phyloP scores from a whole-genome alignment of 2,888 invertebrate species.

The Platerodrilus igneus region DNA sequence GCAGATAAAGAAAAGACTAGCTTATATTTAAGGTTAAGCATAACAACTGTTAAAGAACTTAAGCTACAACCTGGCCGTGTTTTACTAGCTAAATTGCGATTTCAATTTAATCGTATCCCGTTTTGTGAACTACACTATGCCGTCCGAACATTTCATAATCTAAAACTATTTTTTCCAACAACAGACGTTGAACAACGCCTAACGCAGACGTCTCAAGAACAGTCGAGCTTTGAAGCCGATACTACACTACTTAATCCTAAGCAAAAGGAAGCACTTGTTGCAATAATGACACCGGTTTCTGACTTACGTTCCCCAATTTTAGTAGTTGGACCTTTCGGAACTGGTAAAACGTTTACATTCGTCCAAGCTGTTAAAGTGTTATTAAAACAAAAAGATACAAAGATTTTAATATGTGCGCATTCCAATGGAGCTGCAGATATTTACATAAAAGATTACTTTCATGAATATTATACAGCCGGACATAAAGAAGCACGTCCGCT shows the following conservation, averaged over 20 bases:
- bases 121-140: slow-evolving; percentile 84
- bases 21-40: slow-evolving; percentile 68
- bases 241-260: slow-evolving; percentile 66
- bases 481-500: slow-evolving; percentile 64
- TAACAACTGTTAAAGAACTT: slow-evolving; percentile 60
- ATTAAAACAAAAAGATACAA: slow-evolving; percentile 57
- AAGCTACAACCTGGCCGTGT: slow-evolving; percentile 58
- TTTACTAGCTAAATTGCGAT: slow-evolving; percentile 69
- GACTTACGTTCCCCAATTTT: slow-evolving; percentile 65
- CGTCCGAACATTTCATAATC: slow-evolving; percentile 68
- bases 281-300: slow-evolving; percentile 64
- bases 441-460: slow-evolving; percentile 78
- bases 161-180: slow-evolving; percentile 68
- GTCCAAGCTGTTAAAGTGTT: slow-evolving; percentile 69
- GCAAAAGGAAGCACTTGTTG: slow-evolving; percentile 73
- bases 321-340: slow-evolving; percentile 76
- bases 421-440: slow-evolving; percentile 84
- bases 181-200: slow-evolving; percentile 59
- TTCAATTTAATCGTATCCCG: slow-evolving; percentile 73
- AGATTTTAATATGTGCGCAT: slow-evolving; percentile 79
- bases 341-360: slow-evolving; percentile 80
- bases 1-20: slow-evolving; percentile 72
- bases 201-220: slow-evolving; percentile 65
- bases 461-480: slow-evolving; percentile 67
- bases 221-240: slow-evolving; percentile 63